Evolutionary conservation across 2,113 vertebrate species (phyloP), one percentile per base, ranked within the genome.

Genomic region (Notothenia coriiceps): DNA sequence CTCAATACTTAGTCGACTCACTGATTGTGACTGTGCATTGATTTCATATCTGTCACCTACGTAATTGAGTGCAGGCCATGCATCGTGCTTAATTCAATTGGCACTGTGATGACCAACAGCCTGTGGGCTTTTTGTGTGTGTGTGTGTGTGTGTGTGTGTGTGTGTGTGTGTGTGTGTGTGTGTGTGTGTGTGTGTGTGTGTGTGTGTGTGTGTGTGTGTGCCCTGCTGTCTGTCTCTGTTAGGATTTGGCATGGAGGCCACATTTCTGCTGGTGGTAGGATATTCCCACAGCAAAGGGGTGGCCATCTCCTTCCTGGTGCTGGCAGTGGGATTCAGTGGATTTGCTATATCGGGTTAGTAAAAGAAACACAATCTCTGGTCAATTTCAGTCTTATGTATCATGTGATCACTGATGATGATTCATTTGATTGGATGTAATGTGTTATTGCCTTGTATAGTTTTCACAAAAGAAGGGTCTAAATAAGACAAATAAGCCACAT

Each of bases 181-280:
- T 80, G 56, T 64, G 59, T 64, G 56, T 83, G 75, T 72, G 63
- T 40, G 5, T 68, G 3, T 80, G 56, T 78, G 56, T 29, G 62
- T 77, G 56, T 82, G 33, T 68, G 60, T 85, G 77, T 75, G 67
- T 76, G 50, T 78, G 50, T 84, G 72, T 90, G 68, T 89, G 85
- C 85, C 86, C 77, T 68, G 74, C 80, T 85, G 82, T 90, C 65
- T 88, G 46, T 77, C 77, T 83, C 64, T 87, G 81, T 35, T 82
- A 99, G 98, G 98, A 85, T 99, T 99, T 95, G 98, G 98, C 77
- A 98, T 99, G 98, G 98, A 99, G 91, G 98, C 98, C 67, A 99
- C 98, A 0, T 90, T 99, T 77, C 97, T 99, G 77, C 95, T 99
- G 1, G 97, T 99, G 40, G 98, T 99, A 4, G 98, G 98, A 64